These are phyloP conservation scores for Halocynthia aurantium DNA, from an alignment of 23 tunicate species.

Conservation along the genomic window DNA sequence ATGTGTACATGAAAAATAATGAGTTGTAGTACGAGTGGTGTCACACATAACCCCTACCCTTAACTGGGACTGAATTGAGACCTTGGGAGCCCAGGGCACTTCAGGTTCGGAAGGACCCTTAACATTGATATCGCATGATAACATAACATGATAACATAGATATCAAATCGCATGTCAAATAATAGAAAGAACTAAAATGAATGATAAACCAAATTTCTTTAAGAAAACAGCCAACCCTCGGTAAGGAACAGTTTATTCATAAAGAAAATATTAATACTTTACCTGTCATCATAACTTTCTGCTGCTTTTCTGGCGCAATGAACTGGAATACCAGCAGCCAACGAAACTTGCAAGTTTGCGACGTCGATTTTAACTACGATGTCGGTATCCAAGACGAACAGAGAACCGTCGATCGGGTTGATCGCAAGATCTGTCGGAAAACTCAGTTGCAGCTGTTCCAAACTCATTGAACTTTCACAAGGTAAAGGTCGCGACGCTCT, in stretches of 20 bases:
- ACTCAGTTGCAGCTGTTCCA: slow-evolving; percentile 75
- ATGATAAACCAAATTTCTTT: no score
- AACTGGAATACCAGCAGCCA: slow-evolving; percentile 85
- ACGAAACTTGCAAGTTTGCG: slow-evolving; percentile 53
- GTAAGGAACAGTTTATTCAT: no score
- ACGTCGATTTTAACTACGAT: slow-evolving; percentile 66
- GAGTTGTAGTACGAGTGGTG: background rate
- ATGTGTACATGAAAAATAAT: no score
- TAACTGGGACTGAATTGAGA: no score
- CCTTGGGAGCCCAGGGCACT: no score
- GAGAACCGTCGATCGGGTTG: slow-evolving; percentile 45
- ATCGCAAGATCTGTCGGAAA: slow-evolving; percentile 70
- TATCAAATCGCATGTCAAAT: no score
- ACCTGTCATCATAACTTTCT: slow-evolving; percentile 58
- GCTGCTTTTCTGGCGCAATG: slow-evolving; percentile 55
- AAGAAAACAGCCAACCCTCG: no score
- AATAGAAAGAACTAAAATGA: no score
- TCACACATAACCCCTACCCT: no score
- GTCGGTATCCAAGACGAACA: slow-evolving; percentile 74
- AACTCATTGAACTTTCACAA: slow-evolving; percentile 66
- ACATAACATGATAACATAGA: no score
- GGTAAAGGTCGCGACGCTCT: slow-evolving; percentile 73
- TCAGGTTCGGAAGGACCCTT: no score
- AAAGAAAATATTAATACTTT: background rate
- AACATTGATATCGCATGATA: no score